Base-by-base conservation (phyloP, 2,797 vertebrate species). In the Poecilia gillii region DNA sequence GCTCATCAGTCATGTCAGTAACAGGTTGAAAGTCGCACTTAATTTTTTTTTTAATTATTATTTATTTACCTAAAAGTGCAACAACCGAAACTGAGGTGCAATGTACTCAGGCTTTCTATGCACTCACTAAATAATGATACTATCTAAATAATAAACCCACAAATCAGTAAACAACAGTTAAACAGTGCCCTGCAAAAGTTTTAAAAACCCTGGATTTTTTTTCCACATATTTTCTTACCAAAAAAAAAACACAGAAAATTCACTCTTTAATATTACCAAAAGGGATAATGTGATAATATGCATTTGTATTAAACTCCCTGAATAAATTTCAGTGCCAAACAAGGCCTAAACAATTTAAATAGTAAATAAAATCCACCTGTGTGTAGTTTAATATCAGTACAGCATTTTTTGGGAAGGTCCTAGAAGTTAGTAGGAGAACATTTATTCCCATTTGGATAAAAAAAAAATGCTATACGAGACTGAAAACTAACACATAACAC, bases 1-100 rank as follows among this genome's bases (percentile, higher is more conserved):
- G 88, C 76, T 92, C 36, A 71, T 51, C 39, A 43, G 23, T 70
- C 41, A 43, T 70, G 39, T 43, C 18, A 70, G 23, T n/a, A 43
- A 6, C 39, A 12, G 39, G 39, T 43, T 43, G 23, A n/a, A 70
- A 70, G 39, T 70, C 66, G 13, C 20, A 68, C 33, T 9, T 33
- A 33, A 6, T 28, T 64, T 39, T 33, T 36, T 33, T 33, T 33
- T 33, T 33, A 2, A 33, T 33, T 33, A 33, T 33, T 28, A 23
- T 55, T n/a, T n/a, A 13, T 28, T 5, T 23, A 4, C 33, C 18
- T 39, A 20, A 36, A 36, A 66, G 33, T 20, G 16, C 33, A 9
- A 39, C 12, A 62, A 33, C 6, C 0, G 1, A 64, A 64, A 64
- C 31, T 64, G 16, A 64, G 6, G 13, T 20, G 33, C 16, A 33